phyloP scores from a whole-genome alignment of 2,113 vertebrate species.

The Marmota monax region DNA sequence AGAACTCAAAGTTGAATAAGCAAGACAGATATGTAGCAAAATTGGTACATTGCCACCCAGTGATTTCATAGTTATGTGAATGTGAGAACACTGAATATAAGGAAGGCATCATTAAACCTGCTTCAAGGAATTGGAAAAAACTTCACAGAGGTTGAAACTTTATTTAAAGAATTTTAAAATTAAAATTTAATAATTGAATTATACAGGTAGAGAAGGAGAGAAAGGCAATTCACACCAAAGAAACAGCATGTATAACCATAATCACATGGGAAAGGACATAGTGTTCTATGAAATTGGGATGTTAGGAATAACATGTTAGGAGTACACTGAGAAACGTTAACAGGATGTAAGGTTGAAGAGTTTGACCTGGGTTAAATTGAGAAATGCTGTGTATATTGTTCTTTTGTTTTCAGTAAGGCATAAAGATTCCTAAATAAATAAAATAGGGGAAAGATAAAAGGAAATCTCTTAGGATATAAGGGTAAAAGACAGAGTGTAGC shows the following conservation, averaged over 20 bases:
- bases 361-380: not conserved
- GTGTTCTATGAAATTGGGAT: not conserved
- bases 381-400: accelerated
- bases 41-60: not conserved
- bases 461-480: not conserved
- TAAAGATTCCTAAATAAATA: not conserved
- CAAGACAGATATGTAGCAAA: not conserved
- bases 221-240: not conserved
- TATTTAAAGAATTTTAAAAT: too few species aligned
- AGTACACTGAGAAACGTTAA: not conserved
- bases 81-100: not conserved
- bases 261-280: not conserved
- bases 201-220: not conserved
- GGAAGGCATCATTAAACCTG: not conserved
- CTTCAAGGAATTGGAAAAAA: not conserved
- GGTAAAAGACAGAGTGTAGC: not conserved
- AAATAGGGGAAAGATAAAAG: not conserved
- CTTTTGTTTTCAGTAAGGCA: not conserved
- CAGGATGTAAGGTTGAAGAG: not conserved
- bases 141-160: not conserved
- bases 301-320: not conserved
- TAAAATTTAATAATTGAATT: not conserved
- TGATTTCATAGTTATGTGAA: not conserved
- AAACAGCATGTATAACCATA: not conserved
- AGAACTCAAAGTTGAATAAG: not conserved